Evolutionary conservation across 2,888 invertebrate genomes (phyloP), one percentile per base, ranked within the genome.

Genomic region (Drosophila paranaensis): DNA sequence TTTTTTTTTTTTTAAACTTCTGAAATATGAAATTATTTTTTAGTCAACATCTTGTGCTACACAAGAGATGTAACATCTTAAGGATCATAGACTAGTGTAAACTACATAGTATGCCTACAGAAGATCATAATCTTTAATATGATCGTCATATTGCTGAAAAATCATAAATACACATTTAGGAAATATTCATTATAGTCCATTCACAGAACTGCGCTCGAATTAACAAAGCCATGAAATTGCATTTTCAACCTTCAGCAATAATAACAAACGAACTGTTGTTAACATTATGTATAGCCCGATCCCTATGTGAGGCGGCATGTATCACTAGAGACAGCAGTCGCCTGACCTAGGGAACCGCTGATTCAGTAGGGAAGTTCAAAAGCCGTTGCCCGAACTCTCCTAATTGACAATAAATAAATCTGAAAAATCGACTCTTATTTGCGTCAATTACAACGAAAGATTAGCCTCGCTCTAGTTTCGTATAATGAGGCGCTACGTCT

Each of bases 391-490:
- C 64, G 60, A 35, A 40, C 27, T 58, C 48, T 43, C 30, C 25
- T 20, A 60, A 40, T 33, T 61, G 64, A 53, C 43, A 64, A 69
- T 10, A 64, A 56, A n/a, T 10, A 56, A 40, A 37, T n/a, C 53
- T 58, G 60, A 46, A 43, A 73, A 68, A 82, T 79, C 79, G 72
- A 69, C 60, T 71, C 82, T 71, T 69, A 77, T 63, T 79, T 84
- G 77, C 88, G 83, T 84, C 83, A 84, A 85, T 84, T 84, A 75
- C 77, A 86, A 60, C 51, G 60, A 84, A 82, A 85, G 83, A 84
- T 84, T 88, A 84, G 83, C 88, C 88, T 88, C 88, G 83, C 69
- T 75, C 83, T 75, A 84, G 82, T 77, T 88, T 77, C 25, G 54
- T 20, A 67, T 58, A 61, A 83, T 77, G 60, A 46, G 54, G 45